Percentiles rank a stretch among this genome's conserved stretches.
phyloP scores from a whole-genome alignment of 1,140 invertebrate species.

The Euwallacea fornicatus region DNA sequence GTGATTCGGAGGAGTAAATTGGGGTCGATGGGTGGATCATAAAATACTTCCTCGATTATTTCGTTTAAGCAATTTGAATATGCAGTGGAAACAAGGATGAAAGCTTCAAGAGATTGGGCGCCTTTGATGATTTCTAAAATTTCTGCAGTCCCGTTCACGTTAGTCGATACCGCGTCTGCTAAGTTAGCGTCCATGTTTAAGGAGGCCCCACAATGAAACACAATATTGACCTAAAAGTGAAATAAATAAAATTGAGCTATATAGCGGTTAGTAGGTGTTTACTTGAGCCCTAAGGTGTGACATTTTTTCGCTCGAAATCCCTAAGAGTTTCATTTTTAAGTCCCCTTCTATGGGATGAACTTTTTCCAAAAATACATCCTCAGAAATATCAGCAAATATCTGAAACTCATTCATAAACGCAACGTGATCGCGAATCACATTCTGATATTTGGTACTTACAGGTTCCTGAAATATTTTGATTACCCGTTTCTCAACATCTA shows the following conservation, averaged over 20 bases:
- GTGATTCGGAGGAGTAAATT: slow-evolving; percentile 34
- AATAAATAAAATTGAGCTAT: background rate
- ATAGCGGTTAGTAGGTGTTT: background rate
- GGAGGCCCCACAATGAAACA: slow-evolving; percentile 82
- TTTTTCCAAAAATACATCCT: slow-evolving; percentile 25
- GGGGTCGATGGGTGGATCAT: slow-evolving; percentile 47
- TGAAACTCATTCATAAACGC: background rate
- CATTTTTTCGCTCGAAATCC: slow-evolving; percentile 26
- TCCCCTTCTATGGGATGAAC: slow-evolving; percentile 35
- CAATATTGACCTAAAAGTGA: slow-evolving; percentile 53
- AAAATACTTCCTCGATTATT: slow-evolving; percentile 66
- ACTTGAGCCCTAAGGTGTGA: slow-evolving; percentile 29
- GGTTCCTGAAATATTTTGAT: slow-evolving; percentile 34
- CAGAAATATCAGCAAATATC: slow-evolving; percentile 15
- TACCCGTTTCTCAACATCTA: slow-evolving; percentile 27
- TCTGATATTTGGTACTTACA: slow-evolving; percentile 13
- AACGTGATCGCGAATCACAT: too few species aligned
- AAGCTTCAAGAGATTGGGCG: slow-evolving; percentile 51
- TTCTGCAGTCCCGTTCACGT: slow-evolving; percentile 56
- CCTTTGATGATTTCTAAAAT: slow-evolving; percentile 54
- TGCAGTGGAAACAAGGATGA: slow-evolving; percentile 81
- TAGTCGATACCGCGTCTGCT: slow-evolving; percentile 57
- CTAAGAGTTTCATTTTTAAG: slow-evolving; percentile 29
- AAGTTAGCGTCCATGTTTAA: slow-evolving; percentile 60
- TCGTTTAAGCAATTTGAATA: slow-evolving; percentile 76